These are phyloP conservation scores for Henricia sp. DNA, from an alignment of 53 echinoderm and acorn worm species.

Conservation along the genomic window DNA sequence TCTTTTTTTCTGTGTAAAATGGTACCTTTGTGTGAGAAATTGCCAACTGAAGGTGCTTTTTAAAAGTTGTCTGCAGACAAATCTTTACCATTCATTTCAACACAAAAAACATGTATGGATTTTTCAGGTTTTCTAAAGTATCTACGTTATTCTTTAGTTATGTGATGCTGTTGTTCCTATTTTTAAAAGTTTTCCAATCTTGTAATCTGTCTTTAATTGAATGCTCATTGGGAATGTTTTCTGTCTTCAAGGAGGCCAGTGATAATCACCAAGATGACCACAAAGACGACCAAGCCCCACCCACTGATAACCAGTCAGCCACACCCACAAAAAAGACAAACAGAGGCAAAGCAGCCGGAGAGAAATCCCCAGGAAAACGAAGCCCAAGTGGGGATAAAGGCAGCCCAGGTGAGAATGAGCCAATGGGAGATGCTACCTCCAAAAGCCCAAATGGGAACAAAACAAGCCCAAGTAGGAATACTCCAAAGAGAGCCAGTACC, in stretches of 20 bases:
- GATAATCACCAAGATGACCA: background rate
- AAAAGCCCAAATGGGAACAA: constrained; percentile 36
- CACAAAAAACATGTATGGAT: too few species aligned
- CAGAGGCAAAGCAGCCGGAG: constrained; percentile 21
- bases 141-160: too few species aligned
- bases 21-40: too few species aligned
- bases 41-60: too few species aligned
- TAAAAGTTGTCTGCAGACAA: too few species aligned
- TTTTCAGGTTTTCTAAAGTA: too few species aligned
- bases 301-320: background rate
- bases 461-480: constrained; percentile 23
- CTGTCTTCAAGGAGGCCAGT: background rate
- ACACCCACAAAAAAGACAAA: constrained; percentile 19
- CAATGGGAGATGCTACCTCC: background rate
- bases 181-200: too few species aligned
- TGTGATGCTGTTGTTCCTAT: too few species aligned
- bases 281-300: constrained; percentile 8
- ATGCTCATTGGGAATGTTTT: too few species aligned
- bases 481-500: background rate
- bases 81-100: too few species aligned
- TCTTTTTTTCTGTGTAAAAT: too few species aligned
- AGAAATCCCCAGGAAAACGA: constrained; percentile 11
- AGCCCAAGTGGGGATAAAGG: constrained; percentile 13
- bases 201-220: too few species aligned
- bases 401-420: constrained; percentile 3